phyloP scores from a whole-genome alignment of 2,113 vertebrate species.

The Camelus dromedarius region DNA sequence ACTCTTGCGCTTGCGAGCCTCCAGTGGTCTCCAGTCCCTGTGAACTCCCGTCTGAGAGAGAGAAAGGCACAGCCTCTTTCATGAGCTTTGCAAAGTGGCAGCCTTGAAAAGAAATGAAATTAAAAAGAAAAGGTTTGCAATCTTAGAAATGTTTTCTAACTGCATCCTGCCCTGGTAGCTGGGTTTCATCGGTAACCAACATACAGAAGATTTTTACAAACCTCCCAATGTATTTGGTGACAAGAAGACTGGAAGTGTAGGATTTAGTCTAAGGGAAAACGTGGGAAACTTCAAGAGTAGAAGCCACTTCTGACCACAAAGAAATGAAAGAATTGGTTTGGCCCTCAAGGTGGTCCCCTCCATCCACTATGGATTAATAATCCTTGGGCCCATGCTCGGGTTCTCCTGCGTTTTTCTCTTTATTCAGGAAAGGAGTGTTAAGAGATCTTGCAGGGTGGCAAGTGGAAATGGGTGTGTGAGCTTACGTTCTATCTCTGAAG shows the following conservation, averaged over 20 bases:
- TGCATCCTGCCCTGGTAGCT: neutral
- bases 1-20: neutral
- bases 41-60: accelerated
- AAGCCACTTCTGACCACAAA: neutral
- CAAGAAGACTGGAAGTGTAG: neutral
- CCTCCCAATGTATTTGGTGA: neutral
- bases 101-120: neutral
- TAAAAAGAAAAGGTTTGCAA: neutral
- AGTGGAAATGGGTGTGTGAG: neutral
- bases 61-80: neutral
- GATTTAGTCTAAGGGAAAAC: neutral
- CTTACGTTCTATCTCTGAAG: neutral
- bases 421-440: neutral
- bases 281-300: neutral
- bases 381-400: neutral
- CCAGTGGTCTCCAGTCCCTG: neutral
- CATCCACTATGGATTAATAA: neutral
- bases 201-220: neutral
- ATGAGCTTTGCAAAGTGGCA: neutral
- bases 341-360: neutral
- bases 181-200: neutral
- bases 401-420: neutral
- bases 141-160: neutral
- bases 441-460: neutral
- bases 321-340: neutral